A percentile compares a stretch with the other conserved stretches of the same genome.
Evolutionary conservation across 2,888 invertebrate genomes (phyloP).

Genomic region (Sphaerophoria rueppellii): DNA sequence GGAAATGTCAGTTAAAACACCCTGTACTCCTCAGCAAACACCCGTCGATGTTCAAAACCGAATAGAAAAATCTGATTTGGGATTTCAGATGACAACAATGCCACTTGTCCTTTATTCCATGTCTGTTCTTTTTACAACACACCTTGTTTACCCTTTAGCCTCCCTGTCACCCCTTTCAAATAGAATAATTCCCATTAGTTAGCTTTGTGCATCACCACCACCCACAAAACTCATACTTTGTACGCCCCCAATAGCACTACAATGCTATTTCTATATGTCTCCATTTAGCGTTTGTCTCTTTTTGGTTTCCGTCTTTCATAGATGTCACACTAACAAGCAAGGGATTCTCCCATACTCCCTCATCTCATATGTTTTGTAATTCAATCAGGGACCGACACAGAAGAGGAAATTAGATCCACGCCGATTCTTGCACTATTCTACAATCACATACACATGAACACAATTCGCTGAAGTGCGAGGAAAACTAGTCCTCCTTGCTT

Average conservation of each 20-base stretch:
- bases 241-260: neutral
- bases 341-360: slow-evolving; percentile 35
- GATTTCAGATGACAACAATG: neutral
- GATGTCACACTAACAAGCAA: neutral
- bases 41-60: neutral
- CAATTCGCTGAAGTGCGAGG: slow-evolving; percentile 20
- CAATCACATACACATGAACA: neutral
- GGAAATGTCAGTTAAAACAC: neutral
- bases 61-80: neutral
- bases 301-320: neutral
- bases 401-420: slow-evolving; percentile 55
- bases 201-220: slow-evolving; percentile 5
- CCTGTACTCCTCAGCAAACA: neutral
- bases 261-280: slow-evolving; percentile 7
- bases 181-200: neutral
- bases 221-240: neutral
- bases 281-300: slow-evolving; percentile 5
- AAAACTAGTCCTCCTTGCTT: slow-evolving; percentile 41
- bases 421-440: neutral
- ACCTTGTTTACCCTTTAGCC: neutral
- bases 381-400: slow-evolving; percentile 59
- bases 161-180: neutral
- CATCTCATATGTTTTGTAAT: slow-evolving; percentile 62
- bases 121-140: neutral
- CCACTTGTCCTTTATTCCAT: neutral